Base-by-base conservation (phyloP, 1,140 invertebrate genomes). In the Brachionus rotundiformis region DNA sequence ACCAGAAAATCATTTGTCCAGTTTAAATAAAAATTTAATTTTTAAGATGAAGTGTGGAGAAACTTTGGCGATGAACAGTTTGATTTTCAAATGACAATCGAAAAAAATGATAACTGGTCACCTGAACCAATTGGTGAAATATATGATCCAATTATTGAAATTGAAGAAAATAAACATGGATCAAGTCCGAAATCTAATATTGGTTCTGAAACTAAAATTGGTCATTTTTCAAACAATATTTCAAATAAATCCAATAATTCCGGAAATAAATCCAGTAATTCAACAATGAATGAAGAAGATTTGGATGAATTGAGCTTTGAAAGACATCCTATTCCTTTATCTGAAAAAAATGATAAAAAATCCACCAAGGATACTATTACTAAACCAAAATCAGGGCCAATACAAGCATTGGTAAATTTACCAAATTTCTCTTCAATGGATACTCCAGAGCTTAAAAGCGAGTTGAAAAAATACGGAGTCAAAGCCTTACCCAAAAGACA, bases 381-480 rank as follows among this genome's bases (percentile, higher is more conserved):
- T 19, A 73, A 41, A 41, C 36, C 33, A 73, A 41, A 41, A 36
- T 65, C 11, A 16, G 39, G 3, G 16, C 13, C 6, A 19, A 0
- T 44, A 25, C n/a, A 47, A 25, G 3, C n/a, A 59, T 49, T 39
- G 41, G 41, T 13, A 47, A 77, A 16, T 11, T 39, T 84, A 27
- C 83, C 83, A 27, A 79, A 84, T 82, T 84, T 81, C 82, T 68
- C 82, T 36, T 81, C 39, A 36, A 84, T 84, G 84, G 39, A 83
- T 13, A 83, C 83, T 2, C 84, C 84, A 47, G 59, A 82, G 44
- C 49, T 84, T 11, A 83, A 84, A 79, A 59, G 41, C n/a, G 84
- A 84, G 33, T 71, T 85, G 54, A 83, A 83, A 76, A 84, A 83
- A 63, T 83, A 84, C 77, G 84, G 84, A 13, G 82, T 85, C 0